Conservation (phyloP, 2,113 vertebrate species). For the Anser cygnoides region DNA sequence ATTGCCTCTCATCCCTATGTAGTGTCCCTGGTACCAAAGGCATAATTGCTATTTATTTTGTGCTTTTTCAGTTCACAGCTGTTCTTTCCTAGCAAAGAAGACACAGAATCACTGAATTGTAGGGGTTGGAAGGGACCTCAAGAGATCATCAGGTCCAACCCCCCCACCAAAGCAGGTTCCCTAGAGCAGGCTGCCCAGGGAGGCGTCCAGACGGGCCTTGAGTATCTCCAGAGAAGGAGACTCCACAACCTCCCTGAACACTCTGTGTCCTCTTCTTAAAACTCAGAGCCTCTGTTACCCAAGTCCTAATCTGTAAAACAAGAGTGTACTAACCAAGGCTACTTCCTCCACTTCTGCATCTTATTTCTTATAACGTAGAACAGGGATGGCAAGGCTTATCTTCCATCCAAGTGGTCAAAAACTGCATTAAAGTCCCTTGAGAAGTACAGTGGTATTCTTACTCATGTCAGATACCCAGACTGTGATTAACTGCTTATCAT, state of each 20-base stretch:
- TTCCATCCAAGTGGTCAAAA: neutral
- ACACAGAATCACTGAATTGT: neutral
- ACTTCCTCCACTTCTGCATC: neutral
- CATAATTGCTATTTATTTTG: accelerated
- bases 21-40: neutral
- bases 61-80: neutral
- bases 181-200: too few species aligned
- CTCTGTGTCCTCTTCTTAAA: neutral
- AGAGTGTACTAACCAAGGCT: neutral
- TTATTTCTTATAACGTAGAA: neutral
- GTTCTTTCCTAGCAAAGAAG: neutral
- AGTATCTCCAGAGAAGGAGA: too few species aligned
- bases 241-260: too few species aligned
- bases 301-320: neutral
- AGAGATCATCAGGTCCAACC: too few species aligned
- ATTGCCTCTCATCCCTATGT: neutral
- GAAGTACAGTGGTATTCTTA: neutral
- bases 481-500: accelerated
- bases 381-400: neutral
- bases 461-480: neutral
- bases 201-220: too few species aligned
- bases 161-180: too few species aligned
- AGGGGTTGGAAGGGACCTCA: too few species aligned
- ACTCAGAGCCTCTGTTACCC: neutral
- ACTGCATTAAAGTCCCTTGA: neutral